Evolutionary conservation across 2,888 invertebrate genomes (phyloP).

Genomic region (Chrysodeixis includens): DNA sequence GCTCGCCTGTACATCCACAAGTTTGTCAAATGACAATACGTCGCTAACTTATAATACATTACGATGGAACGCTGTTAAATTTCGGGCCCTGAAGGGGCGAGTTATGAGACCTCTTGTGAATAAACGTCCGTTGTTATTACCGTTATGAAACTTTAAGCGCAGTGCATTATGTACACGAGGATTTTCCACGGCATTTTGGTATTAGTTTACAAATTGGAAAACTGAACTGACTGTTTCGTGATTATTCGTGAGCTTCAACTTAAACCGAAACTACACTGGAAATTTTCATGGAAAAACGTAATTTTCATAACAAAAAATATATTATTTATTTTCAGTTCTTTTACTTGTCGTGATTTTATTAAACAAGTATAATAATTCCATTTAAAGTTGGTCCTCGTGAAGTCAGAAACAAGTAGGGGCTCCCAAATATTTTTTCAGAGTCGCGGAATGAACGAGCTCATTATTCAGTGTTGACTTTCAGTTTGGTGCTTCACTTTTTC

Average conservation of each 20-base stretch:
- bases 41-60: constrained; percentile 62
- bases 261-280: background rate
- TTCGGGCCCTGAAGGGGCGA: constrained; percentile 56
- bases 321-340: constrained; percentile 45
- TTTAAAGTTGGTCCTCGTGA: constrained; percentile 57
- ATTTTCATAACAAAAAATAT: constrained; percentile 16
- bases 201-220: background rate
- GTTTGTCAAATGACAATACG: constrained; percentile 68
- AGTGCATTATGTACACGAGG: constrained; percentile 34
- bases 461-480: constrained; percentile 69
- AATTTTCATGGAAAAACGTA: background rate
- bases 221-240: background rate
- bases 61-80: constrained; percentile 62
- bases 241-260: background rate
- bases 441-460: constrained; percentile 60
- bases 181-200: constrained; percentile 14
- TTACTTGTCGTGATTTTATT: constrained; percentile 53
- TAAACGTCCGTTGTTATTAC: constrained; percentile 45
- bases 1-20: constrained; percentile 65
- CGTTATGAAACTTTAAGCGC: constrained; percentile 50
- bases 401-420: constrained; percentile 50
- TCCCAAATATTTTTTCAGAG: constrained; percentile 58
- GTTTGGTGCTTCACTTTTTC: constrained; percentile 63
- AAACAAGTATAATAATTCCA: constrained; percentile 58
- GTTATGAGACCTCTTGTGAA: constrained; percentile 49